These are phyloP conservation scores for Drosophila nasuta DNA, from an alignment of 1,140 invertebrate genomes.

Conservation along the genomic window DNA sequence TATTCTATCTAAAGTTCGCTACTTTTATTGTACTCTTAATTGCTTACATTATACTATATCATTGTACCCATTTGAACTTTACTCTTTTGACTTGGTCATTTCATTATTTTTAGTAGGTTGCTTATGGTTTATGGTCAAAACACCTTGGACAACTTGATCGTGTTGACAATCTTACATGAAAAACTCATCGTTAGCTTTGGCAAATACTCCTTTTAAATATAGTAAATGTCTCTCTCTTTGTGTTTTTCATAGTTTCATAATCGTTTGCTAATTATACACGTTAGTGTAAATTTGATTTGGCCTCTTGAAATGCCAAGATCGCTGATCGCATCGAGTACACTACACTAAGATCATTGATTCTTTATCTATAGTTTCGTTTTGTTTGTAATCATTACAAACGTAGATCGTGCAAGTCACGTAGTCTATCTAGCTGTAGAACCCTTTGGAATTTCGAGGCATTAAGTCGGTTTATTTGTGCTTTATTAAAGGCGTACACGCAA, in stretches of 20 bases:
- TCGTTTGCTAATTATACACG: background rate
- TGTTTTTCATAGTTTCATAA: background rate
- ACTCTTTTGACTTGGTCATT: background rate
- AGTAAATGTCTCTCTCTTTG: background rate
- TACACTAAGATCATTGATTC: background rate
- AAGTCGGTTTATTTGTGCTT: background rate
- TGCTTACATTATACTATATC: no score
- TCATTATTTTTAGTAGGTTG: background rate
- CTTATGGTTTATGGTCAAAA: slow-evolving; percentile 19
- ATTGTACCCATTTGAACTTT: background rate
- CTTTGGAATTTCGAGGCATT: background rate
- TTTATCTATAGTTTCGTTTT: slow-evolving; percentile 2
- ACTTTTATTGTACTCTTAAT: no score
- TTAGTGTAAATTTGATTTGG: background rate
- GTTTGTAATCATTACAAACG: background rate
- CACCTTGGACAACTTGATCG: slow-evolving; percentile 19
- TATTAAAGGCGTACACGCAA: slow-evolving; percentile 3
- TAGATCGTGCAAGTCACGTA: background rate
- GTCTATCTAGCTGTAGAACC: background rate
- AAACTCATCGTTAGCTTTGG: background rate
- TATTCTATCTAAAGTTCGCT: no score
- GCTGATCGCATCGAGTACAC: background rate
- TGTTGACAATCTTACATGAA: slow-evolving; percentile 3
- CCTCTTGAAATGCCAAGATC: no score
- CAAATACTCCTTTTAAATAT: slow-evolving; percentile 5